A percentile compares a stretch with the other conserved stretches of the same genome.
These are phyloP conservation scores for Pachydiplax longipennis DNA, from an alignment of 2,888 invertebrate species.

Conservation along the genomic window DNA sequence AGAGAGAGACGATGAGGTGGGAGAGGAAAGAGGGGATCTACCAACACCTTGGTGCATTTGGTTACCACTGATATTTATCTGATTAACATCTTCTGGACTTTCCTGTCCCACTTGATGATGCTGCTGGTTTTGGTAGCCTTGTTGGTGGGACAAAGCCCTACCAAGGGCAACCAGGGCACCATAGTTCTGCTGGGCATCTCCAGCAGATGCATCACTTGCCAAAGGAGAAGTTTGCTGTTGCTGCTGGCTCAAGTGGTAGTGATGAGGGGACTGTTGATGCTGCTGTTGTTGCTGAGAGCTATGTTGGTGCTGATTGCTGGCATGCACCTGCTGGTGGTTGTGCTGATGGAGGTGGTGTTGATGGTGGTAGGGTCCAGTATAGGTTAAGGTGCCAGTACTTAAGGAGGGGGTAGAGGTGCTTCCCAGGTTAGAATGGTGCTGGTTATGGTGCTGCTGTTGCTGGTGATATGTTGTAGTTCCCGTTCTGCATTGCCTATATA, in stretches of 20 bases:
- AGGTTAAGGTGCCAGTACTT: conserved; percentile 45
- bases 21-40: conserved; percentile 49
- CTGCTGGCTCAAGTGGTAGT: conserved; percentile 45
- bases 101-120: conserved; percentile 48
- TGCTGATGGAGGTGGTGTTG: not conserved
- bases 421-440: conserved; percentile 5
- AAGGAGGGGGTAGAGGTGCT: conserved; percentile 46
- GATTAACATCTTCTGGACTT: conserved; percentile 49
- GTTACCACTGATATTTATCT: conserved; percentile 46
- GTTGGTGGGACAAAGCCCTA: not conserved
- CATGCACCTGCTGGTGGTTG: conserved; percentile 13
- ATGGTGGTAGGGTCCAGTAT: conserved; percentile 50
- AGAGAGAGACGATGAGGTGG: not conserved
- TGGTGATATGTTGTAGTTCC: not conserved
- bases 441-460: conserved; percentile 47
- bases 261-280: conserved; percentile 45
- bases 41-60: conserved; percentile 48
- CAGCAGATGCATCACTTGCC: conserved; percentile 48
- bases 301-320: conserved; percentile 16
- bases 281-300: conserved; percentile 25
- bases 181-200: conserved; percentile 52
- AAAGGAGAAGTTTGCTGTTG: conserved; percentile 49
- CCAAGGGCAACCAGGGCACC: not conserved
- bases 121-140: conserved; percentile 11
- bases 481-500: not conserved